Conservation (phyloP, 1,140 invertebrate genomes). For the Lepidurus arcticus region DNA sequence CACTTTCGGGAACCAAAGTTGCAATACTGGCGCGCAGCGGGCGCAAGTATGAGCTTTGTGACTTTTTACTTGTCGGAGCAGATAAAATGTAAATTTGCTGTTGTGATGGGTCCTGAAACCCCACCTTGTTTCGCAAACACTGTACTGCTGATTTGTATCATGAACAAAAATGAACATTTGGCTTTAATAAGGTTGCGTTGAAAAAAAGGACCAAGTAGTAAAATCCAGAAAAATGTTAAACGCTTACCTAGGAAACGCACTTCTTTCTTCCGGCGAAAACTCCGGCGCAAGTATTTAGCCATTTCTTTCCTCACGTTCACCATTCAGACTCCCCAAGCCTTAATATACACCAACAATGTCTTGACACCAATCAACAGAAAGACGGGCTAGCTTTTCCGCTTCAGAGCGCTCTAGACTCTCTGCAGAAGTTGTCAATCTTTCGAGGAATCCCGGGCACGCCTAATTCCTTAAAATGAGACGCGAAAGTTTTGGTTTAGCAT, state of each 20-base stretch:
- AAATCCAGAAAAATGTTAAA: background rate
- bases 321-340: background rate
- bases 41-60: background rate
- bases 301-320: slow-evolving; percentile 25
- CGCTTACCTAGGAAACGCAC: slow-evolving; percentile 34
- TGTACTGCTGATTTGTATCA: background rate
- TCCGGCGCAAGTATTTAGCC: slow-evolving; percentile 33
- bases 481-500: too few relatives aligned
- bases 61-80: background rate
- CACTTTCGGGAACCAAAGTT: background rate
- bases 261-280: slow-evolving; percentile 34
- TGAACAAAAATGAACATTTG: background rate
- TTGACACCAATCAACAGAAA: background rate
- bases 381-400: background rate
- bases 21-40: background rate
- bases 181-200: background rate
- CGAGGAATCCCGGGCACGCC: background rate
- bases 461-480: too few relatives aligned
- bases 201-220: background rate
- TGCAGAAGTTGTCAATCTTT: background rate
- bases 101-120: background rate
- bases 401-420: background rate
- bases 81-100: background rate
- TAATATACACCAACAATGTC: background rate
- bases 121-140: background rate